Conservation (phyloP, 2,113 vertebrate species). For the Microcebus jonahi region DNA sequence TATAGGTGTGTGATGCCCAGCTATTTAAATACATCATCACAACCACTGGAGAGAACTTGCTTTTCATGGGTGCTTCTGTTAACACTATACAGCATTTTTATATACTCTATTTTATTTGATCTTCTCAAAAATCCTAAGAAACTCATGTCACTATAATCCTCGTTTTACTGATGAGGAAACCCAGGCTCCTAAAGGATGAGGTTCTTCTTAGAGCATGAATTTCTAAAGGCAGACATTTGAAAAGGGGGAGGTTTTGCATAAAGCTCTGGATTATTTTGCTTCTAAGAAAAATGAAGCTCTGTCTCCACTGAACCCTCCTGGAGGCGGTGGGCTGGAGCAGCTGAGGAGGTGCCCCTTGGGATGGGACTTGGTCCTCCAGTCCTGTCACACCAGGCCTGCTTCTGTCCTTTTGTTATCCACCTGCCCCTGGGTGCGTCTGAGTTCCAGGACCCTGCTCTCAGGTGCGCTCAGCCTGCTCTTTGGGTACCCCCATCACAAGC, state of each 20-base stretch:
- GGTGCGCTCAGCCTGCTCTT: neutral
- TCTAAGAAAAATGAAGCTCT: neutral
- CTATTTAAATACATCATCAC: neutral
- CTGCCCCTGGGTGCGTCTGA: neutral
- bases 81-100: neutral
- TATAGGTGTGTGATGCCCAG: neutral
- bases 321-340: neutral
- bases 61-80: neutral
- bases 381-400: accelerated
- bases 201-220: neutral
- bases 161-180: neutral
- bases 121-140: neutral
- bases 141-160: neutral
- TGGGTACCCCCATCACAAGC: neutral
- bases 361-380: neutral
- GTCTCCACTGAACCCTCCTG: neutral
- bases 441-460: neutral
- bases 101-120: neutral
- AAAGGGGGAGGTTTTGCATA: neutral
- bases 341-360: neutral
- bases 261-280: neutral
- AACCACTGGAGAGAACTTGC: neutral
- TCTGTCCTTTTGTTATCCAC: neutral
- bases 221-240: neutral
- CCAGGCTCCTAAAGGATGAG: neutral